phyloP scores from a whole-genome alignment of 2,113 vertebrate genomes.

The Psammodynastes pulverulentus region DNA sequence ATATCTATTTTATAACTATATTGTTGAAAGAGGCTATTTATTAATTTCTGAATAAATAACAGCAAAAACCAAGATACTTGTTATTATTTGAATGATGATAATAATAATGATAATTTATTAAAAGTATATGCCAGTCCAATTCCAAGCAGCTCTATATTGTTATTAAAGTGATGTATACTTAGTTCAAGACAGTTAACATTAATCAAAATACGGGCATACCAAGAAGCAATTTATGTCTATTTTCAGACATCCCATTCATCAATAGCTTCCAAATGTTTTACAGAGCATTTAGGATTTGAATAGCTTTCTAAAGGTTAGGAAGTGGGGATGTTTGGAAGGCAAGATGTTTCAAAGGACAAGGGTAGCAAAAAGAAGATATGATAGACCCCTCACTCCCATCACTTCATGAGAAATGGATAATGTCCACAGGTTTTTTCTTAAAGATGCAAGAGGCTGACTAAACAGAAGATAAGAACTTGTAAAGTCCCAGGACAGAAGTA shows the following conservation, averaged over 20 bases:
- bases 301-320: neutral
- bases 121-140: neutral
- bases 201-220: neutral
- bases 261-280: neutral
- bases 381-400: neutral
- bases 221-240: neutral
- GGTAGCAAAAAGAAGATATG: neutral
- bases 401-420: neutral
- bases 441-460: neutral
- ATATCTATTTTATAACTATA: neutral
- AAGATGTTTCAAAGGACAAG: neutral
- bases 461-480: neutral
- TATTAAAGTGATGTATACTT: neutral
- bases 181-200: neutral
- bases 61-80: neutral
- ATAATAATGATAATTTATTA: neutral
- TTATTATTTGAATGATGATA: neutral
- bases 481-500: neutral
- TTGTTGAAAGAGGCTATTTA: neutral
- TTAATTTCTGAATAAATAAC: too few relatives aligned
- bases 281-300: neutral
- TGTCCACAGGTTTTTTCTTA: neutral
- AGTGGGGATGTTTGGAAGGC: neutral
- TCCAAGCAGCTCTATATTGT: neutral
- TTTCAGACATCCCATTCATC: neutral